Evolutionary conservation across 2,888 invertebrate species (phyloP), one percentile per base, ranked within the genome.

Genomic region (Limnephilus marmoratus): DNA sequence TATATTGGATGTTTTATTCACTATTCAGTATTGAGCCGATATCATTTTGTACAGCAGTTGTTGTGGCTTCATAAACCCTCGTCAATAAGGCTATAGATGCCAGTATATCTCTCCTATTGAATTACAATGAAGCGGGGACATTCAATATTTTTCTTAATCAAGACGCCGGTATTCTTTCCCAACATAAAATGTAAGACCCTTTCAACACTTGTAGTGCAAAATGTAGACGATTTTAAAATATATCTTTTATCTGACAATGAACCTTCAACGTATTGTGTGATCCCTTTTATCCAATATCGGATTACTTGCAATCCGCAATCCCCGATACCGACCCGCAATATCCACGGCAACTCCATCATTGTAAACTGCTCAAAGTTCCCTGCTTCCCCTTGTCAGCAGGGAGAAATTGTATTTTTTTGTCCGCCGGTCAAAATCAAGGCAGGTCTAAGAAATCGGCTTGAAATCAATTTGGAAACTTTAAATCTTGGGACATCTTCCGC

Each of bases 211-310:
- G 68, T 68, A 68, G 68, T 68, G 68, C 68, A 68, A 68, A 68
- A 68, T 68, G 68, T 68, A 24, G 24, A 68, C n/a, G 68, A 68
- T 24, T 68, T 24, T 68, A 68, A 68, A 68, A 68, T 68, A 68
- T 68, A 83, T 24, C 83, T 83, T 34, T 83, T 83, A 37, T 83
- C 24, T n/a, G 37, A 41, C 83, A 34, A 34, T 83, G 24, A 24
- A 83, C 41, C 37, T 83, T 37, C 83, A 83, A 37, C 34, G 83
- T 37, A 24, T 41, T 37, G 83, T 83, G 34, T 34, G 83, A 83
- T 83, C 41, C 83, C 83, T 83, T 83, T 83, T 41, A 83, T 83
- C 83, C 83, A 37, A 83, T 37, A 83, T 83, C 83, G 83, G 83
- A 83, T 83, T 83, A 83, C 83, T 83, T 24, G 83, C 41, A 83